Evolutionary conservation across 2,888 invertebrate species (phyloP), one percentile per base, ranked within the genome.

Genomic region (Ligdia adustata): DNA sequence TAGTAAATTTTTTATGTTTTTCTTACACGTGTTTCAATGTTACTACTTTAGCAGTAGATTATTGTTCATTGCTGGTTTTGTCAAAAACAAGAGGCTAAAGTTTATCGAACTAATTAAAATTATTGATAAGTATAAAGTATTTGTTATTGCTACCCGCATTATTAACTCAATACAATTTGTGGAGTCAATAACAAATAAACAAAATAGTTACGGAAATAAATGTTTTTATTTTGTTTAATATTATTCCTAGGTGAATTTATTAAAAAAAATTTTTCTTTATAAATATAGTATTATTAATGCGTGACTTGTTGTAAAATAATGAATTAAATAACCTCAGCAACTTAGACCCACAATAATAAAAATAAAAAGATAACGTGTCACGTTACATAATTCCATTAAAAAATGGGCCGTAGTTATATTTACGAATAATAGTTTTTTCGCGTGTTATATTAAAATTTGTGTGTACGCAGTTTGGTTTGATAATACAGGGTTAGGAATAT

Each of bases 371-470:
- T 27, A 27, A 5, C 11, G 2, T 9, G 11, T 9, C 11, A 27
- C 27, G 27, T 27, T 27, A 27, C 11, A 14, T 32, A 54, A 54
- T 22, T 50, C 51, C 42, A 34, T 38, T 49, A 55, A 47, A 53
- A 55, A 51, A 54, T 41, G 49, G 57, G 47, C 34, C 42, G 22
- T 34, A 50, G 58, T 56, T 56, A 56, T 58, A 60, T 59, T 57
- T 55, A 57, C 48, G 57, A 57, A 55, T 59, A 60, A 60, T 59
- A 22, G 34, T 34, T 11, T 13, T 12, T 9, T 20, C 57, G 60
- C 57, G 57, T 68, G 60, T 62, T 64, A 59, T 69, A 64, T 69
- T 64, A 60, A 22, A 22, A n/a, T n/a, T n/a, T n/a, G n/a, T n/a
- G n/a, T n/a, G n/a, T n/a, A n/a, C n/a, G n/a, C n/a, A n/a, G n/a